Base-by-base conservation (phyloP, 2,888 invertebrate species). In the Apotomis capreana region DNA sequence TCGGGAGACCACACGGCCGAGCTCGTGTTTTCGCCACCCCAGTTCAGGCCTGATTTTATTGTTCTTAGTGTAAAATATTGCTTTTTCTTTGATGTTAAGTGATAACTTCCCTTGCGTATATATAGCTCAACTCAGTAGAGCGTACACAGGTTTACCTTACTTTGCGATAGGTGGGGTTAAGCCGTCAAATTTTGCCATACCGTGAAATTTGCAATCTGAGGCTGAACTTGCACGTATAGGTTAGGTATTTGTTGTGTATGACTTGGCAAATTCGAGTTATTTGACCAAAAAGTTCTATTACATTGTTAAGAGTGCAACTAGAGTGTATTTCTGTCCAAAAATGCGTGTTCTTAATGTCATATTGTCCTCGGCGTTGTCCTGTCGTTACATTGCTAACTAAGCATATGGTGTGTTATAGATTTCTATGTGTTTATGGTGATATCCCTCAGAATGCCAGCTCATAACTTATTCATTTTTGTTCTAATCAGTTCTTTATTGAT, bases 91-190 rank as follows among this genome's bases (percentile, higher is more conserved):
- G n/a, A 57, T 61, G 51, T 46, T 70, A 64, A 71, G 71, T 74
- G 52, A 68, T 70, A 52, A 70, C 52, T 62, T 73, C 55, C 40
- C 26, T 46, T 68, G 51, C 49, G 59, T 44, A 52, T 13, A 63
- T 72, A 54, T 58, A 68, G 40, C 37, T 71, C 5, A 36, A 67
- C 61, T 52, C 58, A 9, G 68, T 68, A 68, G 57, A 63, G 58
- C 58, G 68, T 68, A 59, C 72, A 63, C 49, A 83, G 80, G 80
- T 83, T 85, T 85, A 82, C 80, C 77, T 78, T 76, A 77, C 71
- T 78, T 78, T 75, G 80, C 83, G 79, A 76, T 85, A 90, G 88
- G 89, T 91, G 88, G 91, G 92, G 92, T 92, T 92, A 92, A 85
- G 85, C 83, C 80, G 78, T 81, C 79, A 80, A 81, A 81, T 70